Evolutionary conservation across 2,797 vertebrate genomes (phyloP), one percentile per base, ranked within the genome.

Genomic region (Acanthurus tractus): DNA sequence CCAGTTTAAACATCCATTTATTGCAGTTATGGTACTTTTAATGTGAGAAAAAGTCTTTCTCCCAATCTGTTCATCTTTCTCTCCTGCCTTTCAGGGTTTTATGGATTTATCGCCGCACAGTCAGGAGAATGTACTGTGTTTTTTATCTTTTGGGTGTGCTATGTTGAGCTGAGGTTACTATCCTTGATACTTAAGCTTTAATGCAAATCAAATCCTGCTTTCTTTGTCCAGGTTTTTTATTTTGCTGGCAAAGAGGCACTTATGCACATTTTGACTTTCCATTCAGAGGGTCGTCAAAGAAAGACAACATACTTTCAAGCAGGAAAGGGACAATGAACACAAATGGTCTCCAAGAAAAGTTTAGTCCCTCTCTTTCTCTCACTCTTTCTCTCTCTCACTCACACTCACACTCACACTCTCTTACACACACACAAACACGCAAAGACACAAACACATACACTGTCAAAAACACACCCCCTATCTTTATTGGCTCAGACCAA

Each of bases 91-190:
- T 57, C 20, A 61, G 40, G 57, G 72, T 74, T 76, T 22, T 75
- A 57, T 74, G 23, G 46, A 56, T 70, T 72, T 76, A 29, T 69
- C 56, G 59, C 57, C 45, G 56, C 52, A 52, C 58, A 58, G 61
- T 75, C 58, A 74, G 69, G 70, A 81, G 56, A 55, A 74, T 29
- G 61, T n/a, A 11, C 48, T 54, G 56, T 57, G 64, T 70, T 82
- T 83, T 68, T 71, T 62, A 85, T 82, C 36, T 78, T 70, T 45
- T 84, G 85, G 88, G 78, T 88, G 82, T 85, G 79, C 42, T 81
- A 42, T 8, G 38, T 20, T 63, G 69, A 63, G 22, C 63, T 75
- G 69, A 36, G 67, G 54, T 80, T 74, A 54, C 71, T 73, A 70
- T 76, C 67, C 63, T 78, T 57, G 40, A 74, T 54, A 52, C 61